Conservation (phyloP, 2,113 vertebrate species). For the Esox niger region DNA sequence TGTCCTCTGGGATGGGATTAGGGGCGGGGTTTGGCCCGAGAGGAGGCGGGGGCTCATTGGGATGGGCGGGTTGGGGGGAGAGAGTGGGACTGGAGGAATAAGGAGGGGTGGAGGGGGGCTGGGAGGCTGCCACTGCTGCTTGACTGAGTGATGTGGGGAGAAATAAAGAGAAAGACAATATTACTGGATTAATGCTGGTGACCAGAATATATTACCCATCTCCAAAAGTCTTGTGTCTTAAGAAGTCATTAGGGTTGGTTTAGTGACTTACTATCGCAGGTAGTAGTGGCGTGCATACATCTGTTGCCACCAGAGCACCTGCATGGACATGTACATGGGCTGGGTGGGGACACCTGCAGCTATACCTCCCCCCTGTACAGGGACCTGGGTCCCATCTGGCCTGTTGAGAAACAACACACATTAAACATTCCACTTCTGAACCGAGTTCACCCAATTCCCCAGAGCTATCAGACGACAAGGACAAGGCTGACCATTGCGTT, state of each 20-base stretch:
- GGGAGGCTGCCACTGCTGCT: constrained; percentile 86
- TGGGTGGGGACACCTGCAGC: constrained; percentile 78
- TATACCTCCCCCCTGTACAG: constrained; percentile 70
- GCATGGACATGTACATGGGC: constrained; percentile 82
- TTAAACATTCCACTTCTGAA: too few species aligned
- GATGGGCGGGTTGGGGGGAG: constrained; percentile 53
- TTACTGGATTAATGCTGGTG: neutral
- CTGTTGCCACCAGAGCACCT: constrained; percentile 97
- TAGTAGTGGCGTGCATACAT: constrained; percentile 96
- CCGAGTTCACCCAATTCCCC: too few species aligned
- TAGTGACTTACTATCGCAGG: constrained; percentile 90
- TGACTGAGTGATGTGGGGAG: constrained; percentile 71
- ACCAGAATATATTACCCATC: too few species aligned
- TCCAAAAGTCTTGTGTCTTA: too few species aligned
- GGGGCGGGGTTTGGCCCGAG: constrained; percentile 76
- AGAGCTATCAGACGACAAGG: neutral
- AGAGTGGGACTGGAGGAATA: constrained; percentile 57
- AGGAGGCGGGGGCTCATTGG: constrained; percentile 75
- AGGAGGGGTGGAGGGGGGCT: constrained; percentile 70
- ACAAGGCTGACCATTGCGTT: constrained; percentile 57
- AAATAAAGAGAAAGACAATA: neutral
- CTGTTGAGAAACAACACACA: constrained; percentile 39
- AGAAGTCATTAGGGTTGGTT: neutral
- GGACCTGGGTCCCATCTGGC: constrained; percentile 74
- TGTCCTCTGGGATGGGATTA: constrained; percentile 77